Conservation (phyloP, 2,797 vertebrate genomes). For the Catamblyrhynchus diadema region DNA sequence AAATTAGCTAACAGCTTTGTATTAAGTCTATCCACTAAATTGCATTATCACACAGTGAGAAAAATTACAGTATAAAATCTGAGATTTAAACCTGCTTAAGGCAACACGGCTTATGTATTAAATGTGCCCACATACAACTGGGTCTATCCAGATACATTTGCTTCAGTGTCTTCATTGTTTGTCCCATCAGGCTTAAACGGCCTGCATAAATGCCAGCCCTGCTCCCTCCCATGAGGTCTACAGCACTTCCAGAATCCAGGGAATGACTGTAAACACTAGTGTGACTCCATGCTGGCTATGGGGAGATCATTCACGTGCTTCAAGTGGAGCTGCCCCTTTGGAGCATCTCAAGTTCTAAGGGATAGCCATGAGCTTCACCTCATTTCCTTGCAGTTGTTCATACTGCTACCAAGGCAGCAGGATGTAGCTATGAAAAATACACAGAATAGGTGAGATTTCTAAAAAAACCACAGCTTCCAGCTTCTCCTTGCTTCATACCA, state of each 20-base stretch:
- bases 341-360: not conserved
- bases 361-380: not conserved
- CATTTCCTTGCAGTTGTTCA: not conserved
- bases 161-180: not conserved
- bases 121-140: rapidly evolving
- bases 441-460: not conserved
- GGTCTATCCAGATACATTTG: not conserved
- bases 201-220: not conserved
- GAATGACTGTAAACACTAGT: not conserved
- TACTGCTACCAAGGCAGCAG: not conserved
- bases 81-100: not conserved
- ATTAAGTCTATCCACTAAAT: not conserved
- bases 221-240: not conserved
- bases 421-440: not conserved
- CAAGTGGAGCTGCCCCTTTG: not conserved
- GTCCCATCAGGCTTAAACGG: not conserved
- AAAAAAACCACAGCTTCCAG: not conserved
- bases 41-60: not conserved
- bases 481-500: not conserved
- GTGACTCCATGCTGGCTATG: rapidly evolving
- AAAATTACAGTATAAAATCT: not conserved
- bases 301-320: not conserved
- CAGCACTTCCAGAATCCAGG: not conserved
- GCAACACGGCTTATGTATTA: not conserved
- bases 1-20: slow-evolving; percentile 3